These are phyloP conservation scores for Andrena praecox DNA, from an alignment of 2,888 invertebrate genomes.

Conservation along the genomic window DNA sequence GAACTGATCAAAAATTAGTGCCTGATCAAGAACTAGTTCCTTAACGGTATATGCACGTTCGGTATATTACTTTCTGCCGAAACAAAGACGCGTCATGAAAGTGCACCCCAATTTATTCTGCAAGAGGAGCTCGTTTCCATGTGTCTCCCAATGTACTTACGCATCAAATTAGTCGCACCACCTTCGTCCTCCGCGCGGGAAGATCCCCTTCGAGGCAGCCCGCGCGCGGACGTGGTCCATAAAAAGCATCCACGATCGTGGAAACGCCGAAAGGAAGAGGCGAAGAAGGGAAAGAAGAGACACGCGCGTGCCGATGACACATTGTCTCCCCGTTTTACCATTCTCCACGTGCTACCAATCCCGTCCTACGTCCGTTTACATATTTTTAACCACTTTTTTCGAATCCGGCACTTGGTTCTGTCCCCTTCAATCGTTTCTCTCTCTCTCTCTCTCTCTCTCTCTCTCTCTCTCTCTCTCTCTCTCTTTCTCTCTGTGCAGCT, in stretches of 20 bases:
- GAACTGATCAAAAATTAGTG: too few relatives aligned
- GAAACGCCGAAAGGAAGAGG: conserved; percentile 18
- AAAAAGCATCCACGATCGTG: conserved; percentile 64
- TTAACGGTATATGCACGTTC: too few relatives aligned
- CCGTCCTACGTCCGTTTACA: conserved; percentile 72
- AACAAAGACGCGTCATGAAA: too few relatives aligned
- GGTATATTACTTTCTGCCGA: too few relatives aligned
- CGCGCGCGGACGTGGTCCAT: conserved; percentile 37
- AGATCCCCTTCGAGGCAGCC: conserved; percentile 16
- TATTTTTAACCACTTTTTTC: conserved; percentile 79
- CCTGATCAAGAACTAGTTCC: too few relatives aligned
- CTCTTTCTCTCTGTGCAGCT: conserved; percentile 33
- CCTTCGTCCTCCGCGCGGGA: conserved; percentile 20
- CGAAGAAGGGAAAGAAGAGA: conserved; percentile 26
- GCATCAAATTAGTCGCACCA: conserved; percentile 32
- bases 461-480: conserved; percentile 17
- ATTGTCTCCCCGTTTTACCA: conserved; percentile 70
- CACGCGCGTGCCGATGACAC: conserved; percentile 68
- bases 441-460: conserved; percentile 9
- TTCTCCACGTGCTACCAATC: conserved; percentile 73
- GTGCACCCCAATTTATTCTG: neutral
- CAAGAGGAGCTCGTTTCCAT: conserved; percentile 7
- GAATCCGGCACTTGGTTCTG: conserved; percentile 35
- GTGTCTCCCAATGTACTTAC: conserved; percentile 25
- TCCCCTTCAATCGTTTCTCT: conserved; percentile 12